Evolutionary conservation across 2,113 vertebrate genomes (phyloP), one percentile per base, ranked within the genome.

Genomic region (Leucosticte australis): DNA sequence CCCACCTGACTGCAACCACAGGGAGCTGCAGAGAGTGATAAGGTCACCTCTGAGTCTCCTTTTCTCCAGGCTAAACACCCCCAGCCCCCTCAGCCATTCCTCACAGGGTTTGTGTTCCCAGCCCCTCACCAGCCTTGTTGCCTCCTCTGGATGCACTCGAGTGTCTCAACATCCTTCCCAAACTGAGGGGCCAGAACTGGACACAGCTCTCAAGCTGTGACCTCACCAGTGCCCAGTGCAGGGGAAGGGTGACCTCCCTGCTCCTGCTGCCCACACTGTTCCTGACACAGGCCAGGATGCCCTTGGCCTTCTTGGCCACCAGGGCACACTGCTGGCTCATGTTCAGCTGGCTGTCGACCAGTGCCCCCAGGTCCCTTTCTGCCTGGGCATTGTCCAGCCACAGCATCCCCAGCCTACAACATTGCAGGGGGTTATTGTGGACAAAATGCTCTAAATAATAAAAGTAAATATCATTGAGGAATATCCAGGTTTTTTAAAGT

Each of bases 171-270:
- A 5, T 52, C 50, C 50, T 16, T 16, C 50, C 5, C 50, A 28
- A 28, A 52, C 26, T 52, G 50, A 52, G 27, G 27, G 27, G 6
- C 27, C 50, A 28, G 50, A 52, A 6, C 50, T 18, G 50, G 50
- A 52, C 50, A 30, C 16, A 50, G 49, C 49, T 4, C 49, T 50
- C 49, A 27, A 27, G 39, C 13, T 14, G 13, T 4, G 3, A 8
- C 55, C 19, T 78, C 39, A n/a, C 3, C 33, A 53, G 11, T 10
- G 28, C 19, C 0, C 0, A 28, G 5, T 20, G 19, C 15, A 28
- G 10, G 7, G 2, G 4, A 21, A 50, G 49, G 3, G 15, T 15
- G 24, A 50, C 14, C 49, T 50, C 14, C 49, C 64, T 67, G 44
- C 64, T 47, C 64, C 64, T 67, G 42, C 63, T 67, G 63, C 12